Conservation (phyloP, 1,140 invertebrate species). For the Dendrolimus kikuchii region DNA sequence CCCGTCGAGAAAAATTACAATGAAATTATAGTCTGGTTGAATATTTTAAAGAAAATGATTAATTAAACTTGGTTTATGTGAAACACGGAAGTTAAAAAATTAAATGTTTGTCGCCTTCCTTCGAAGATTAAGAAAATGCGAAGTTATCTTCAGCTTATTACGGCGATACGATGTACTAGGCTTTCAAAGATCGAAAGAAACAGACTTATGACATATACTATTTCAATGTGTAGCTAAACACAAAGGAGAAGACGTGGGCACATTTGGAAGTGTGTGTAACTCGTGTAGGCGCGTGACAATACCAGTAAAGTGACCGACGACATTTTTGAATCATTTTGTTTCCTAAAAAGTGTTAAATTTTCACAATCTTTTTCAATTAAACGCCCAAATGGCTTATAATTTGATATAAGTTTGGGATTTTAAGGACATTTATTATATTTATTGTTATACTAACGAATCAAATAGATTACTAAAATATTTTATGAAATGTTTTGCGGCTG, state of each 20-base stretch:
- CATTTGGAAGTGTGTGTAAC: constrained; percentile 38
- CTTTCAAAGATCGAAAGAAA: constrained; percentile 50
- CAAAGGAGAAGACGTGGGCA: constrained; percentile 28
- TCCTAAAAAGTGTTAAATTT: constrained; percentile 14
- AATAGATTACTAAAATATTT: no score
- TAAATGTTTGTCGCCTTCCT: constrained; percentile 29
- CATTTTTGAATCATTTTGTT: constrained; percentile 48
- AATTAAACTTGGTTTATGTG: neutral
- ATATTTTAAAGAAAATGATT: no score
- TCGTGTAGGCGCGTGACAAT: constrained; percentile 55
- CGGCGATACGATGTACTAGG: constrained; percentile 60
- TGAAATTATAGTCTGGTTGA: no score
- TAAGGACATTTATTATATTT: no score
- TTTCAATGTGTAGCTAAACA: constrained; percentile 36
- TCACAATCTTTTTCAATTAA: no score
- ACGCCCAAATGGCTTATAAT: no score
- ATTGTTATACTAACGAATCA: no score
- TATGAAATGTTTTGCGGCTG: no score
- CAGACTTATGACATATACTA: constrained; percentile 52
- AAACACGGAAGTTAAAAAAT: constrained; percentile 54
- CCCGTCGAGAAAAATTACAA: no score
- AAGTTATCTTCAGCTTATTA: constrained; percentile 69
- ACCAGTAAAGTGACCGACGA: constrained; percentile 34
- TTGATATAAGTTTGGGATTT: no score
- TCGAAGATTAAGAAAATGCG: constrained; percentile 61